phyloP scores from a whole-genome alignment of 2,113 vertebrate genomes.

The Nothobranchius furzeri region DNA sequence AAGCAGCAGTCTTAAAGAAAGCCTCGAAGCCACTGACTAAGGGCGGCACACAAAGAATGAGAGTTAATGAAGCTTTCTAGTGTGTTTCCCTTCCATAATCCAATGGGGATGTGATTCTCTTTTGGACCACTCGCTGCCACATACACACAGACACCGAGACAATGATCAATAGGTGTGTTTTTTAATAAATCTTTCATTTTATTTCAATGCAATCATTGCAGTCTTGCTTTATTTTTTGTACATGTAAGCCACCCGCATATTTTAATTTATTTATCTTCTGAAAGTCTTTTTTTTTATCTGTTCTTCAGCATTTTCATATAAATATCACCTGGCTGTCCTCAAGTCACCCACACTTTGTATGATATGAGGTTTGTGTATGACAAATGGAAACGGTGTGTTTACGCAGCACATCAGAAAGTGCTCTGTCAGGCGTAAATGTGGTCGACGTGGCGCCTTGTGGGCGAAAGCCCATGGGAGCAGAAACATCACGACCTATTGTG shows the following conservation, averaged over 20 bases:
- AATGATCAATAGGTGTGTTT: conserved; percentile 33
- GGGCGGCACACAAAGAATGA: conserved; percentile 13
- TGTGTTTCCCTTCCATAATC: conserved; percentile 42
- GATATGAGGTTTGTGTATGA: neutral
- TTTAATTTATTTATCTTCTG: neutral
- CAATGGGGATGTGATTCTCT: conserved; percentile 52
- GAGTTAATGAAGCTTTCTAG: conserved; percentile 60
- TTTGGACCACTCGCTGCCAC: conserved; percentile 30
- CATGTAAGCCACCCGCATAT: neutral
- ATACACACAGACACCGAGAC: conserved; percentile 43
- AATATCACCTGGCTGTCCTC: neutral
- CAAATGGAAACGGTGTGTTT: neutral
- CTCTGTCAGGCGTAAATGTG: conserved; percentile 21
- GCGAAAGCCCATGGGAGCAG: conserved; percentile 10
- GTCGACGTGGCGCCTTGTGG: neutral
- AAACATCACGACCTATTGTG: conserved; percentile 6
- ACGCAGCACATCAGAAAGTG: neutral
- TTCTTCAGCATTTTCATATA: neutral
- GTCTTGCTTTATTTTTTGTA: neutral
- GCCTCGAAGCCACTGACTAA: conserved; percentile 33
- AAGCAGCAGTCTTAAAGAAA: conserved; percentile 35
- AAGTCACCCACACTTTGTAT: conserved; percentile 1
- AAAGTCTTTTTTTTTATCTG: neutral
- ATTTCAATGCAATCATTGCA: conserved; percentile 20
- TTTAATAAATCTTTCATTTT: neutral